Conservation (phyloP, 1,140 invertebrate species). For the Leucophenga varia region DNA sequence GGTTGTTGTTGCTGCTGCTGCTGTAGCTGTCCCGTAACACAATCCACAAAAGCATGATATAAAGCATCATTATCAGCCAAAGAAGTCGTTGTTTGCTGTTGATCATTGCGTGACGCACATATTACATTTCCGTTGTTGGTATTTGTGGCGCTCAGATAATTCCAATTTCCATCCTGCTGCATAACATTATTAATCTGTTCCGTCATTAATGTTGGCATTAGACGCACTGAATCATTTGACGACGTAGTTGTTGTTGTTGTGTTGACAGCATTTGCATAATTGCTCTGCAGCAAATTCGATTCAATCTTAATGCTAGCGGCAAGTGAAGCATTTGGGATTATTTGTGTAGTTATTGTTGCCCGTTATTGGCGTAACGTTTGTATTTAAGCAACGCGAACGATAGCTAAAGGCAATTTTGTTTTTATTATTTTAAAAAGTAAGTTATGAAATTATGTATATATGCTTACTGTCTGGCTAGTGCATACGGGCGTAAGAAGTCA, state of each 20-base stretch:
- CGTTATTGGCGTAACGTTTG: slow-evolving; percentile 7
- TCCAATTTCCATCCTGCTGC: slow-evolving; percentile 40
- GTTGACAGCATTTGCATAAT: slow-evolving; percentile 14
- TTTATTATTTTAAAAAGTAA: background rate
- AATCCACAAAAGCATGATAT: slow-evolving; percentile 43
- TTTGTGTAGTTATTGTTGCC: slow-evolving; percentile 16
- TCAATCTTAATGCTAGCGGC: slow-evolving; percentile 25
- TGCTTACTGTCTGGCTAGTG: slow-evolving; percentile 44
- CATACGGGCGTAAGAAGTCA: slow-evolving; percentile 47
- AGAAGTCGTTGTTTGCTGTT: slow-evolving; percentile 19
- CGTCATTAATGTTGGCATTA: slow-evolving; percentile 21
- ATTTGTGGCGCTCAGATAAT: slow-evolving; percentile 36
- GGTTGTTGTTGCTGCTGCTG: slow-evolving; percentile 1
- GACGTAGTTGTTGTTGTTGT: slow-evolving; percentile 21
- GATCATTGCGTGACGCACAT: slow-evolving; percentile 26
- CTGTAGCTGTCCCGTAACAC: slow-evolving; percentile 12
- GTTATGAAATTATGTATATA: background rate
- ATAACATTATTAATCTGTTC: slow-evolving; percentile 26
- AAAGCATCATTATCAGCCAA: slow-evolving; percentile 33
- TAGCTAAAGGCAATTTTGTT: slow-evolving; percentile 26
- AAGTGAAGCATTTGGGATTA: slow-evolving; percentile 14
- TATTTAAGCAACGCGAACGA: slow-evolving; percentile 35
- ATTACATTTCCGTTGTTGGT: slow-evolving; percentile 16
- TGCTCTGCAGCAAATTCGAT: slow-evolving; percentile 35
- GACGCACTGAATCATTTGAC: slow-evolving; percentile 5